Evolutionary conservation across 2,113 vertebrate species (phyloP), one percentile per base, ranked within the genome.

Genomic region (Passerina amoena): DNA sequence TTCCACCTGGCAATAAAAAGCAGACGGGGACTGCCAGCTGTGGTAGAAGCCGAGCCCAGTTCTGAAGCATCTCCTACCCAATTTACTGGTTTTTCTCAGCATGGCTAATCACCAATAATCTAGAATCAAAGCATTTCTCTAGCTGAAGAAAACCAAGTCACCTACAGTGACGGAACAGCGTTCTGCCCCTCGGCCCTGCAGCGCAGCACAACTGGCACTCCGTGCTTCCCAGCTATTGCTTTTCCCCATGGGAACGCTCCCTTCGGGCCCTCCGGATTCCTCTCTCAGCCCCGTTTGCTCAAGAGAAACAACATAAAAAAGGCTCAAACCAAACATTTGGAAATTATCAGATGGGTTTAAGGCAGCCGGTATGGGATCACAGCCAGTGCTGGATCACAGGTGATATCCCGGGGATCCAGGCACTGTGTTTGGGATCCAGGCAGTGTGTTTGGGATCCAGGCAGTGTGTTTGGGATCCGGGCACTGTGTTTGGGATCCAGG

Each of bases 71-170:
- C 37, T 92, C 51, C 56, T 6, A 4, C 47, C 14, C 60, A 24
- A 61, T 79, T 64, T 44, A 37, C 18, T 33, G 10, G 17, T 78
- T 91, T 90, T 90, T n/a, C 82, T 94, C 53, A 30, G 61, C 63
- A n/a, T 31, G 13, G 33, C 38, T 78, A 81, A 70, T 56, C 54
- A 78, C 47, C 72, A 75, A 35, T 19, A 80, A 35, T 44, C 88
- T 1, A 68, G 82, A 90, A 93, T 42, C 30, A 90, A 88, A 86
- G 60, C 56, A 28, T 81, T 89, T 68, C 78, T 85, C 40, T 35
- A 87, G 45, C 66, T 77, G 75, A 72, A 93, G 64, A 73, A 90
- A 89, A 48, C 15, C 57, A 78, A 75, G 45, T 57, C 82, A 51
- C 35, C 40, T 11, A 8, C 10, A 54, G 61, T 13, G n/a, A 63